Evolutionary conservation across 1,140 invertebrate genomes (phyloP).

Genomic region (Bombus superbus): DNA sequence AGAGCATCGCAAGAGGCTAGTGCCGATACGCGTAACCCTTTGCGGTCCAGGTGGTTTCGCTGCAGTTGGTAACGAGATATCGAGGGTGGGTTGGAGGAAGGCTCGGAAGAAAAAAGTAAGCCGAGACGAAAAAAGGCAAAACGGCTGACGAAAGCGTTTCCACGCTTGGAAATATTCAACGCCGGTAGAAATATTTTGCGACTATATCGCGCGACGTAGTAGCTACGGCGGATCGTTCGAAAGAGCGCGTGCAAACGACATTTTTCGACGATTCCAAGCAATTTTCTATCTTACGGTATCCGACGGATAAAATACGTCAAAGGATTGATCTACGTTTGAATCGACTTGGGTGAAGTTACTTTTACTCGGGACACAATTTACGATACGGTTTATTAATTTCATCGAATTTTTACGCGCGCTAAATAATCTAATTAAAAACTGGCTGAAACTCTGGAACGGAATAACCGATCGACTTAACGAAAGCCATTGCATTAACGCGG

Average conservation of each 20-base stretch:
- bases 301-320: too few species aligned
- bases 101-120: conserved; percentile 38
- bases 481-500: background rate
- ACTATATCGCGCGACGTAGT: too few species aligned
- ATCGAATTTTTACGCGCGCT: background rate
- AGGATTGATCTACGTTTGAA: too few species aligned
- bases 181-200: too few species aligned
- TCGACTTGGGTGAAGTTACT: too few species aligned
- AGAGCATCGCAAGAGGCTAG: background rate
- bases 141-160: background rate
- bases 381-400: background rate
- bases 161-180: too few species aligned
- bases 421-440: background rate
- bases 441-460: background rate
- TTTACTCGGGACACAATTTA: too few species aligned
- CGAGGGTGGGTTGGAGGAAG: conserved; percentile 45
- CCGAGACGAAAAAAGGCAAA: conserved; percentile 43
- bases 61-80: conserved; percentile 63
- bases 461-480: conserved; percentile 2
- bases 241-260: too few species aligned
- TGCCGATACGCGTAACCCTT: conserved; percentile 55
- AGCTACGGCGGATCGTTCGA: too few species aligned
- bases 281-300: too few species aligned
- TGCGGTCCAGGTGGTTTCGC: conserved; percentile 64
- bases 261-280: too few species aligned